Percentiles rank a stretch among this genome's conserved stretches.
Evolutionary conservation across 2,888 invertebrate genomes (phyloP).

Genomic region (Endotricha flammealis): DNA sequence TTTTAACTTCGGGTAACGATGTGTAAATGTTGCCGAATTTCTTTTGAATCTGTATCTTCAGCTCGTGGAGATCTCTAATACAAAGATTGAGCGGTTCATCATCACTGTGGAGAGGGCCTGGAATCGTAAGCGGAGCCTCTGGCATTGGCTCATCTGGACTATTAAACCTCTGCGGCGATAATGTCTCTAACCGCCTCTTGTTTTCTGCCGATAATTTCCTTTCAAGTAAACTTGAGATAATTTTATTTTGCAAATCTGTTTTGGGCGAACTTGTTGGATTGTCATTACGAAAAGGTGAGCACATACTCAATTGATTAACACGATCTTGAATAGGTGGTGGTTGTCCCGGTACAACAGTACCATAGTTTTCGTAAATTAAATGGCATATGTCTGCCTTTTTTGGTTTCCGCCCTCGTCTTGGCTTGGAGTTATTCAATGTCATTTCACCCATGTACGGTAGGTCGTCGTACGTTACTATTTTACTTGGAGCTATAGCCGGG

Average conservation of each 20-base stretch:
- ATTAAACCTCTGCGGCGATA: constrained; percentile 48
- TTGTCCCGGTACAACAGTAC: constrained; percentile 89
- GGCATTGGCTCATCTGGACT: constrained; percentile 59
- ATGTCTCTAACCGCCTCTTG: constrained; percentile 59
- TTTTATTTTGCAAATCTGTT: constrained; percentile 82
- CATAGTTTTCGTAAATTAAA: constrained; percentile 93
- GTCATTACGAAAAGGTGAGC: constrained; percentile 42
- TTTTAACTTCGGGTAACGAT: constrained; percentile 77
- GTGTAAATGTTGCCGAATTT: constrained; percentile 81
- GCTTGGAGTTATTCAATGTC: constrained; percentile 92
- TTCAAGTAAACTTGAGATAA: constrained; percentile 83
- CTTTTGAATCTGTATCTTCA: constrained; percentile 81
- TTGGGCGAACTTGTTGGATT: constrained; percentile 56
- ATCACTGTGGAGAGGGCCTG: constrained; percentile 52
- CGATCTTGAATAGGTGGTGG: constrained; percentile 76
- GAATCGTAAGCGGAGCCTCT: constrained; percentile 49
- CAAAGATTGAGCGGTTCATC: constrained; percentile 91
- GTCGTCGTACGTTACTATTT: constrained; percentile 86
- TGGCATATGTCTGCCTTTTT: constrained; percentile 96
- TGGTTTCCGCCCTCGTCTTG: constrained; percentile 90
- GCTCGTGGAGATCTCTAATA: constrained; percentile 84
- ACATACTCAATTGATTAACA: constrained; percentile 35
- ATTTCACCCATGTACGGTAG: constrained; percentile 96
- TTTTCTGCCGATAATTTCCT: constrained; percentile 83
- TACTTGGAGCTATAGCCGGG: constrained; percentile 60